Base-by-base conservation (phyloP, 2,888 invertebrate genomes). In the Drosophila mimetica region DNA sequence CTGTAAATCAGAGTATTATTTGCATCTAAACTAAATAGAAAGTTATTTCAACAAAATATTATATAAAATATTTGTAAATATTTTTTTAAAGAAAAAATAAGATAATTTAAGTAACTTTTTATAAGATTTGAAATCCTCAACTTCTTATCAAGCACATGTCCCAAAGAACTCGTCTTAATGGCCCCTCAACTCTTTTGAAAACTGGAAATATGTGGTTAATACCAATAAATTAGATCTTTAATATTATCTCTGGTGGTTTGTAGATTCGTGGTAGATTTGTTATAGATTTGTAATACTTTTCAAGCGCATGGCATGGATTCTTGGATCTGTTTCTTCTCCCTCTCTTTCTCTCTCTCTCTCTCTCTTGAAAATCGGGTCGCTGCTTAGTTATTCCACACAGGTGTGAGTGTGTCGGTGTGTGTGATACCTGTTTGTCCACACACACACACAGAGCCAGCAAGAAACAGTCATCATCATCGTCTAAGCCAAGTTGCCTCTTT, bases 361-460 rank as follows among this genome's bases (percentile, higher is more conserved):
- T 44, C 37, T 77, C 20, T 58, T 52, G 32, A 61, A 81, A 86
- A 86, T 81, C 83, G 75, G 83, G 84, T 77, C 80, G 80, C 78
- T 80, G 84, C 51, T 80, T 80, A 78, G 72, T 78, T 74, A 82
- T 82, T 86, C 86, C 77, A 76, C 53, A 67, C 72, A 82, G 48
- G 51, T 59, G 54, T 39, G 28, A 16, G 22, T 44, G 50, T 55
- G 55, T 52, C 41, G 48, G 66, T 55, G 50, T 30, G 46, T 46
- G 46, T 46, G 30, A 46, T 46, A 46, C 46, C 46, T 46, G 46
- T 46, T 46, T 46, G 46, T 30, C 30, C 71, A 47, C 69, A 58
- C 51, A 54, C 18, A 55, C 42, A 57, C 58, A 36, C 44, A 57
- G 41, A 5, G 9, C 25, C 48, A 58, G 14, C 5, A 32, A 47